Evolutionary conservation across 2,797 vertebrate species (phyloP).

Genomic region (Emydoidea blandingii): DNA sequence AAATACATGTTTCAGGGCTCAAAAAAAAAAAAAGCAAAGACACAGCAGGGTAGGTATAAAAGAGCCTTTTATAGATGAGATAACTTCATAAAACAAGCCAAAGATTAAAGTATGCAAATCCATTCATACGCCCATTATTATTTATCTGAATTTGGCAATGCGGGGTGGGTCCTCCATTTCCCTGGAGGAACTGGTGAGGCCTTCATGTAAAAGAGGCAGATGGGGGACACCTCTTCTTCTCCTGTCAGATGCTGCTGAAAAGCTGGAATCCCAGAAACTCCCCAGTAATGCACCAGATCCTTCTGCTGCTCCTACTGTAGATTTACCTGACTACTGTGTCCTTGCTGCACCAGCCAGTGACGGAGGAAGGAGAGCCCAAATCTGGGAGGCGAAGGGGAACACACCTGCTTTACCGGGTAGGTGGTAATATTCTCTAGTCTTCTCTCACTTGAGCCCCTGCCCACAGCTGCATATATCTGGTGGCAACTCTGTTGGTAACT

Average conservation of each 20-base stretch:
- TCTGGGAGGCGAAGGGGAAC: neutral
- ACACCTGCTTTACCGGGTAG: neutral
- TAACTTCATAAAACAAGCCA: neutral
- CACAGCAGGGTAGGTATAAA: neutral
- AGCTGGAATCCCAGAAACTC: neutral
- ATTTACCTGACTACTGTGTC: neutral
- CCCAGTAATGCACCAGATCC: neutral
- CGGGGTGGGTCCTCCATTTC: neutral
- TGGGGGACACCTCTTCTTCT: neutral
- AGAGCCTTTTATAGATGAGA: neutral
- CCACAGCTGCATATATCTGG: neutral
- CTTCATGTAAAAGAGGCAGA: neutral
- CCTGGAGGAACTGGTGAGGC: rapidly evolving
- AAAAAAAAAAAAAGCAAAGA: neutral
- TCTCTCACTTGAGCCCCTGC: neutral
- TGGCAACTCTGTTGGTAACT: neutral
- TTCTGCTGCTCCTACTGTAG: neutral
- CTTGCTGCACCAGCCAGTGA: neutral
- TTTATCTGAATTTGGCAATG: neutral
- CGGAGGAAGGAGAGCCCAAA: rapidly evolving
- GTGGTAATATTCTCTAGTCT: neutral
- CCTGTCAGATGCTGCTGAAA: neutral
- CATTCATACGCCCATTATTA: neutral
- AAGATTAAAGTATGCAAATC: neutral
- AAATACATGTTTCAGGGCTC: neutral